phyloP scores from a whole-genome alignment of 2,888 invertebrate genomes.

The Watsonalla cultraria region DNA sequence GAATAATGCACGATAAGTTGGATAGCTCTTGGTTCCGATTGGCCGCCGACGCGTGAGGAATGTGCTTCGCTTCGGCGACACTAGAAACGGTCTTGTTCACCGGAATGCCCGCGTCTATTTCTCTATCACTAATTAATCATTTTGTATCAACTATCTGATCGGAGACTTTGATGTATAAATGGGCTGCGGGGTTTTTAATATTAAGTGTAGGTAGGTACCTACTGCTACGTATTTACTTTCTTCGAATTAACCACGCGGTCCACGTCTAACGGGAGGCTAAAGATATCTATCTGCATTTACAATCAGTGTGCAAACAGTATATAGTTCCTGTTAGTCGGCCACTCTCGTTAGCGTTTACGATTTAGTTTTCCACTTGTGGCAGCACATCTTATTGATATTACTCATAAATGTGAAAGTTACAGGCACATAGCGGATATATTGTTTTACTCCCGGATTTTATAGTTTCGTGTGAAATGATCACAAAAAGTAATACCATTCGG shows the following conservation, averaged over 20 bases:
- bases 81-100: conserved; percentile 50
- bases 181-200: conserved; percentile 31
- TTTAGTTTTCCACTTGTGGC: conserved; percentile 1
- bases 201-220: conserved; percentile 28
- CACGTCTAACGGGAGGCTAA: conserved; percentile 26
- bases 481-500: too few species aligned
- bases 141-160: neutral
- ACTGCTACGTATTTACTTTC: conserved; percentile 19
- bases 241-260: conserved; percentile 35
- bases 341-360: conserved; percentile 12
- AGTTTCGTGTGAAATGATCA: too few species aligned
- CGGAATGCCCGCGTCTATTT: conserved; percentile 44
- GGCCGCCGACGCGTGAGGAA: conserved; percentile 65
- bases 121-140: conserved; percentile 9
- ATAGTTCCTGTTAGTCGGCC: conserved; percentile 20
- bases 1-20: conserved; percentile 15
- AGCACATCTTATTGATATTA: too few species aligned
- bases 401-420: too few species aligned
- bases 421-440: too few species aligned
- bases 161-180: conserved; percentile 2
- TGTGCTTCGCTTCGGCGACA: conserved; percentile 62
- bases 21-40: conserved; percentile 68
- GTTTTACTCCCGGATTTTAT: too few species aligned
- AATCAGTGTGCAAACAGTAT: conserved; percentile 24
- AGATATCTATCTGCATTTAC: conserved; percentile 26